Conservation (phyloP, 2,113 vertebrate species). For the Microcebus jonahi region DNA sequence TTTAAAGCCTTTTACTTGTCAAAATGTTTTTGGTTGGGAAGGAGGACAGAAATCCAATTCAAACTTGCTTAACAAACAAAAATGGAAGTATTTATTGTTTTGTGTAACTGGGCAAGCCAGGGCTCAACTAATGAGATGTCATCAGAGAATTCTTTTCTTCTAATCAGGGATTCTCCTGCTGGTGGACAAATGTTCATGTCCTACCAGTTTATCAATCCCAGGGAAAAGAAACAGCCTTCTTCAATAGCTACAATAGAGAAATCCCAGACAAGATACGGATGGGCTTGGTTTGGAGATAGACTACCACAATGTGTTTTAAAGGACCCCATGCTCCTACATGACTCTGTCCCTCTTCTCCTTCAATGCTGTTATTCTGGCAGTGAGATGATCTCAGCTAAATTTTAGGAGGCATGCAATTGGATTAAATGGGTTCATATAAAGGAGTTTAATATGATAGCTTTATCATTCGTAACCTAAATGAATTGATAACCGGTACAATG, state of each 20-base stretch:
- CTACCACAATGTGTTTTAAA: not conserved
- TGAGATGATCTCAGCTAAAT: not conserved
- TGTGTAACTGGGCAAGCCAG: not conserved
- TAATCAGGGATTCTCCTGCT: not conserved
- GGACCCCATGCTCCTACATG: not conserved
- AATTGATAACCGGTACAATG: not conserved
- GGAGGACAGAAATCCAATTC: conserved; percentile 32
- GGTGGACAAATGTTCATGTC: not conserved
- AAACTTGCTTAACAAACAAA: conserved; percentile 1
- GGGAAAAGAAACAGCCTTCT: not conserved
- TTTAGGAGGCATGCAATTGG: not conserved
- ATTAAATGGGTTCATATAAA: not conserved
- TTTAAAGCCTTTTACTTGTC: conserved; percentile 1
- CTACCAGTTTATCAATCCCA: not conserved
- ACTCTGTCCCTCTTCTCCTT: not conserved
- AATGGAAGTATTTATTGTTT: not conserved
- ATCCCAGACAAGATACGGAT: not conserved
- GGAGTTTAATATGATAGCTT: not conserved
- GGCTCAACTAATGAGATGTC: not conserved
- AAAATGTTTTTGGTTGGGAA: conserved; percentile 19
- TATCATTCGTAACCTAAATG: not conserved
- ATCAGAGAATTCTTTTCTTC: not conserved
- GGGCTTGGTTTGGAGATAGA: not conserved
- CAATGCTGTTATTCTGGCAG: not conserved
- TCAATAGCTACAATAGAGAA: not conserved